phyloP scores from a whole-genome alignment of 2,797 vertebrate genomes.

The Pseudocheirus occidentalis region DNA sequence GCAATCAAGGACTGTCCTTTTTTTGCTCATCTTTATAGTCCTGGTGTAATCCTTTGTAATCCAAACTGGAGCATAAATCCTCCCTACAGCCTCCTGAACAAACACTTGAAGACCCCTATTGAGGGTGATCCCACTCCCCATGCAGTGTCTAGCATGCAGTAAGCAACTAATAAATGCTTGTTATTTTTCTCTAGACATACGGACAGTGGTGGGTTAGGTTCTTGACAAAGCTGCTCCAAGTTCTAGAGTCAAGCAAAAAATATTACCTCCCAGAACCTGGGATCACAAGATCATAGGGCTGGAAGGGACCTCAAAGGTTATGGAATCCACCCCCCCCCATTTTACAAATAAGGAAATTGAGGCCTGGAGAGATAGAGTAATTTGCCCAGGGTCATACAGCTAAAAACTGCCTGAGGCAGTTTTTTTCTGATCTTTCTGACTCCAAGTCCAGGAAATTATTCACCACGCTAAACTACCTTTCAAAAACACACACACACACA shows the following conservation, averaged over 20 bases:
- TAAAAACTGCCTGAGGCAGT: not conserved
- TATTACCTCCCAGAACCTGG: not conserved
- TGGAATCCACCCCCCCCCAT: not conserved
- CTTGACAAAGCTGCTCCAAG: not conserved
- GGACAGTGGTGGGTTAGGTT: not conserved
- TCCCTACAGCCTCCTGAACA: no score
- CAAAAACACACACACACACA: not conserved
- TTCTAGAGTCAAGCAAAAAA: not conserved
- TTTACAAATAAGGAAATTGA: not conserved
- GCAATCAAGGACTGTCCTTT: no score
- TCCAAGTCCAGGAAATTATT: not conserved
- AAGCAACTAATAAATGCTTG: not conserved
- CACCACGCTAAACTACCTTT: not conserved
- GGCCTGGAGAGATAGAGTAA: not conserved
- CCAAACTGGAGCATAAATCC: no score
- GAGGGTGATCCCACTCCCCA: no score
- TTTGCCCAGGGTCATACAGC: not conserved
- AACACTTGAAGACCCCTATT: no score
- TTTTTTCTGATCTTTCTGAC: not conserved
- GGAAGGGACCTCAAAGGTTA: not conserved
- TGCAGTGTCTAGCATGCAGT: not conserved
- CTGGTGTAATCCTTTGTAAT: no score
- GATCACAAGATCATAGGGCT: not conserved
- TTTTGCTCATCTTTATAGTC: not conserved
- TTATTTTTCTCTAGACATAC: not conserved